Evolutionary conservation across 1,140 invertebrate genomes (phyloP).

Genomic region (Polyergus mexicanus): DNA sequence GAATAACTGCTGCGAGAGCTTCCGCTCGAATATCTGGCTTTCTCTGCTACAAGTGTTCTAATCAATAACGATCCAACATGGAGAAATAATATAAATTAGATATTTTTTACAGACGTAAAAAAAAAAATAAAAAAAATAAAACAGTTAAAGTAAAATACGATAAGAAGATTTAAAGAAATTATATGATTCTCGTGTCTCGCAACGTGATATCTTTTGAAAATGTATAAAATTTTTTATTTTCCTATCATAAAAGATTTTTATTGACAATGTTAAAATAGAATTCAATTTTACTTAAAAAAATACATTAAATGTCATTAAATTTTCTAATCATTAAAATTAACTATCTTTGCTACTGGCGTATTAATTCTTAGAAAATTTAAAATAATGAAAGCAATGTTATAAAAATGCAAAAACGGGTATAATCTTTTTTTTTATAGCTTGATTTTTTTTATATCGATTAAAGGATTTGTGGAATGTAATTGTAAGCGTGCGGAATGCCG

Average conservation of each 20-base stretch:
- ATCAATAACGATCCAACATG: constrained; percentile 19
- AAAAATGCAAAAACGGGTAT: not conserved
- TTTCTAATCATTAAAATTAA: not conserved
- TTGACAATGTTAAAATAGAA: not conserved
- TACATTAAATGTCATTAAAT: not conserved
- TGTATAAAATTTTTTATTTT: not conserved
- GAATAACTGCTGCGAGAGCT: constrained; percentile 59
- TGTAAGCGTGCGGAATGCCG: constrained; percentile 15
- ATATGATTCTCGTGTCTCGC: not conserved
- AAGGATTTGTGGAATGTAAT: constrained; percentile 38
- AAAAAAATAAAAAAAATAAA: too few species aligned
- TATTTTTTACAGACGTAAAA: too few species aligned
- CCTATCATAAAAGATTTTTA: not conserved
- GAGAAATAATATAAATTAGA: constrained; percentile 1
- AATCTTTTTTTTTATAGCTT: not conserved
- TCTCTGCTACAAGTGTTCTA: constrained; percentile 39
- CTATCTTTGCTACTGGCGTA: too few species aligned
- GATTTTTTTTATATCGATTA: constrained; percentile 20
- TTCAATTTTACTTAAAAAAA: not conserved
- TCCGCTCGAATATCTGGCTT: constrained; percentile 36
- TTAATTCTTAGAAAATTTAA: constrained; percentile 8
- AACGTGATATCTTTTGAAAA: not conserved
- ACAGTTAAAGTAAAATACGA: not conserved
- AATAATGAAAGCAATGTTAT: not conserved
- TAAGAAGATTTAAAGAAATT: not conserved